phyloP scores from a whole-genome alignment of 2,797 vertebrate genomes.

The Helarctos malayanus region DNA sequence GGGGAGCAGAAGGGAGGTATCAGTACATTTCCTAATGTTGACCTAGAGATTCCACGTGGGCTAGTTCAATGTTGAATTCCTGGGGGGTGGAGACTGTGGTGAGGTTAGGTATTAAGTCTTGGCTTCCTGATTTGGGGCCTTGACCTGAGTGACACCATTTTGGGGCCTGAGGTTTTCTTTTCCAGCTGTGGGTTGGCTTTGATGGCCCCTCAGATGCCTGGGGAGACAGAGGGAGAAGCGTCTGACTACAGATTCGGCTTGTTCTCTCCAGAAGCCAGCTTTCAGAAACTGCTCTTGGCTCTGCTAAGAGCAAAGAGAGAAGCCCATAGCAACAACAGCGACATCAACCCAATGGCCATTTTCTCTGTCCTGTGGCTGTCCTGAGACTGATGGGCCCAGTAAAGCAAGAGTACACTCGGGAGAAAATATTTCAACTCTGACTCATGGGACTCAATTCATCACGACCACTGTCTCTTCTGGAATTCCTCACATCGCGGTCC shows the following conservation, averaged over 20 bases:
- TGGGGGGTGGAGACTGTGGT: background rate
- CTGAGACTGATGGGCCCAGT: background rate
- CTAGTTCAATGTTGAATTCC: background rate
- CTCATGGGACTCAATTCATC: background rate
- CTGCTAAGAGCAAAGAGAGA: background rate
- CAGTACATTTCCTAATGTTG: background rate
- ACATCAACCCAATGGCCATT: background rate
- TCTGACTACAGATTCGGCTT: background rate
- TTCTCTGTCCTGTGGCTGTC: background rate
- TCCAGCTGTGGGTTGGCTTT: background rate
- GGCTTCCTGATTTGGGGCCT: background rate
- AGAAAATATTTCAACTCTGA: background rate
- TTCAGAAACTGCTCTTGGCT: background rate
- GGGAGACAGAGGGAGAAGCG: background rate
- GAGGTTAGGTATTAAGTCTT: background rate
- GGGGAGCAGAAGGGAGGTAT: background rate
- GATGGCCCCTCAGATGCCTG: too few relatives aligned
- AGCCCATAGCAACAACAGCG: background rate
- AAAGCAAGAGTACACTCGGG: background rate
- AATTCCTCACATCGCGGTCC: fast-evolving
- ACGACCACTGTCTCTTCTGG: background rate
- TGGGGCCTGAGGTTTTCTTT: background rate
- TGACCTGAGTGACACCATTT: background rate
- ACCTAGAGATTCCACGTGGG: background rate
- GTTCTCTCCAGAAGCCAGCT: background rate